Percentiles rank a stretch among this genome's conserved stretches.
Evolutionary conservation across 2,113 vertebrate species (phyloP).

Genomic region (Suricata suricatta): DNA sequence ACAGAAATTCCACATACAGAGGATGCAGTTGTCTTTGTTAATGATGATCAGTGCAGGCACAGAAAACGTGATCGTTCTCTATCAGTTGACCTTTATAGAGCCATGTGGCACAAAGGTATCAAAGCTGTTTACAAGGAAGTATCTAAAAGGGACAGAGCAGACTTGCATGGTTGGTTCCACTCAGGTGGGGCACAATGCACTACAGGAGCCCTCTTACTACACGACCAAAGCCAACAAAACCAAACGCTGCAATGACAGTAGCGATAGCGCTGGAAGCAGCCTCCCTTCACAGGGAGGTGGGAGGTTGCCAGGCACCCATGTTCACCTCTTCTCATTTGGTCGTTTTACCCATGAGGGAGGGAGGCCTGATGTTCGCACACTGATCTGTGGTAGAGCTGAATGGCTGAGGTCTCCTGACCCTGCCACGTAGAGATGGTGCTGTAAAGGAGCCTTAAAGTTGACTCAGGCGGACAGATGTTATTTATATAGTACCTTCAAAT

Average conservation of each 20-base stretch:
- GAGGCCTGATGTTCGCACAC: neutral
- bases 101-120: neutral
- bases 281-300: rapidly evolving
- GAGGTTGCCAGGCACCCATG: rapidly evolving
- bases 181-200: neutral
- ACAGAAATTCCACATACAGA: neutral
- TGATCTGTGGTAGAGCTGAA: neutral
- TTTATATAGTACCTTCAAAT: neutral
- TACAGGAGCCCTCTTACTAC: neutral
- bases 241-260: too few species aligned
- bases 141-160: neutral
- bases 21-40: neutral
- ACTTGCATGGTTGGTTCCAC: neutral
- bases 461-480: neutral
- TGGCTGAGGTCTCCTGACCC: neutral
- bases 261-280: neutral
- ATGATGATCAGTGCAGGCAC: neutral
- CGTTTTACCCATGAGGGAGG: neutral
- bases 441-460: neutral
- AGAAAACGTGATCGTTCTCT: neutral
- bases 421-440: neutral
- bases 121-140: neutral
- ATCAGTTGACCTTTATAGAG: neutral
- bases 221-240: neutral
- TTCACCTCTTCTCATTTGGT: neutral